phyloP scores from a whole-genome alignment of 2,113 vertebrate genomes.

The Lampris megalopsis region DNA sequence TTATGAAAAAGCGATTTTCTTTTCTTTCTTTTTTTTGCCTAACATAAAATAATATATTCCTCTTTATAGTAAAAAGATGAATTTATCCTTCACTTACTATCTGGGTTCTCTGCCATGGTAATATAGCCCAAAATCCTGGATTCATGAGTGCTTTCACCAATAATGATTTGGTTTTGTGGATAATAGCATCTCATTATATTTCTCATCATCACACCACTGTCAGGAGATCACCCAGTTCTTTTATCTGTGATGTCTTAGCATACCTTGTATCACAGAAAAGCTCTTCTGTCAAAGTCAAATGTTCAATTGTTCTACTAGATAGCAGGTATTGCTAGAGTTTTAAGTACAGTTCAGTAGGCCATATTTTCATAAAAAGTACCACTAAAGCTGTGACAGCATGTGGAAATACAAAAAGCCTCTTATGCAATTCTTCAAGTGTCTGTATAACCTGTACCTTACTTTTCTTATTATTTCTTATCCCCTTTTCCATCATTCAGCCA shows the following conservation, averaged over 20 bases:
- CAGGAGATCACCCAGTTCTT: constrained; percentile 53
- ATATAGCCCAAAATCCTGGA: constrained; percentile 42
- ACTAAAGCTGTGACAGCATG: constrained; percentile 44
- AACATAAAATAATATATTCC: constrained; percentile 62
- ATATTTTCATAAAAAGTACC: constrained; percentile 52
- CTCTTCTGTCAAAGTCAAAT: constrained; percentile 46
- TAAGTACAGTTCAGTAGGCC: constrained; percentile 42
- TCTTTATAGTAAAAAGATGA: constrained; percentile 70
- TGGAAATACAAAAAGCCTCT: constrained; percentile 39
- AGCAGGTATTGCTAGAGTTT: constrained; percentile 3
- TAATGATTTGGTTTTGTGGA: constrained; percentile 75
- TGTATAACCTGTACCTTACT: constrained; percentile 21
- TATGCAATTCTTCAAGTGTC: constrained; percentile 42
- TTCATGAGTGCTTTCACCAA: constrained; percentile 66
- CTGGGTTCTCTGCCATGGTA: constrained; percentile 39
- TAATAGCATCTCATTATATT: constrained; percentile 69
- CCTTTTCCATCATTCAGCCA: constrained; percentile 78
- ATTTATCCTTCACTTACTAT: constrained; percentile 72
- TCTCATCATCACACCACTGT: constrained; percentile 44
- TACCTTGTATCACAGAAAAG: constrained; percentile 53
- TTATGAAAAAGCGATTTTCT: constrained; percentile 38
- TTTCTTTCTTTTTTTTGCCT: constrained; percentile 21
- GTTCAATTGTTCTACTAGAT: constrained; percentile 66
- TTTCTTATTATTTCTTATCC: not conserved
- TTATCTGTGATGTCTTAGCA: constrained; percentile 49